Evolutionary conservation across 2,797 vertebrate genomes (phyloP).

Genomic region (Acestrorhynchus altus): DNA sequence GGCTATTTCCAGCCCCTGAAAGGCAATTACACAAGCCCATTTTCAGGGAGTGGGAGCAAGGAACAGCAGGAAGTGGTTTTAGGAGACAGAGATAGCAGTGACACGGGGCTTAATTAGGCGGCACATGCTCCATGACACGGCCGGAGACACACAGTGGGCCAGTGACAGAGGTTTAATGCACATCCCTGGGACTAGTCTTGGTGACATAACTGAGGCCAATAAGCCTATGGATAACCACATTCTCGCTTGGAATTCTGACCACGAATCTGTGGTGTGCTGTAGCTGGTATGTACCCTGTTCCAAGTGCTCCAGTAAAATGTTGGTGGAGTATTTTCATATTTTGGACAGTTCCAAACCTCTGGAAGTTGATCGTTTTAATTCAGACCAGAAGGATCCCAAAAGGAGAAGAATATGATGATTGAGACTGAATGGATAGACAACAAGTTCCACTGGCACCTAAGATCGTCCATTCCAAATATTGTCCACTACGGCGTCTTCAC

Average conservation of each 20-base stretch:
- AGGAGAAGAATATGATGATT: no score
- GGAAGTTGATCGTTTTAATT: no score
- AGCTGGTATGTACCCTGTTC: neutral
- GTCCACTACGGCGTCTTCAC: no score
- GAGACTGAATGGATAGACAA: no score
- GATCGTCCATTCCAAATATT: no score
- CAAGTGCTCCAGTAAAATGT: neutral
- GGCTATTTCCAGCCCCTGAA: slow-evolving; percentile 63
- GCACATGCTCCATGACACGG: slow-evolving; percentile 42
- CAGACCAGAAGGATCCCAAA: no score
- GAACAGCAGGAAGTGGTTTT: slow-evolving; percentile 53
- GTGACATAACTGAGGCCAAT: slow-evolving; percentile 3
- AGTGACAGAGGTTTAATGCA: slow-evolving; percentile 38
- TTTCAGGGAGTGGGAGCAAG: slow-evolving; percentile 26
- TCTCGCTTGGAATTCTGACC: neutral
- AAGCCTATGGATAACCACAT: neutral
- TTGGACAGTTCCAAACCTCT: no score
- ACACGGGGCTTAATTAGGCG: slow-evolving; percentile 50
- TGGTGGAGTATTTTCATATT: no score
- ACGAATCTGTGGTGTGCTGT: neutral
- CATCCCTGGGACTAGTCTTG: slow-evolving; percentile 10
- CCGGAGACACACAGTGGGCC: slow-evolving; percentile 24
- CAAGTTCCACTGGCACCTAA: no score
- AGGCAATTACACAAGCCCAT: slow-evolving; percentile 54
- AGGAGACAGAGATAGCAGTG: slow-evolving; percentile 47